Evolutionary conservation across 2,888 invertebrate species (phyloP), one percentile per base, ranked within the genome.

Genomic region (Cryptops parisi): DNA sequence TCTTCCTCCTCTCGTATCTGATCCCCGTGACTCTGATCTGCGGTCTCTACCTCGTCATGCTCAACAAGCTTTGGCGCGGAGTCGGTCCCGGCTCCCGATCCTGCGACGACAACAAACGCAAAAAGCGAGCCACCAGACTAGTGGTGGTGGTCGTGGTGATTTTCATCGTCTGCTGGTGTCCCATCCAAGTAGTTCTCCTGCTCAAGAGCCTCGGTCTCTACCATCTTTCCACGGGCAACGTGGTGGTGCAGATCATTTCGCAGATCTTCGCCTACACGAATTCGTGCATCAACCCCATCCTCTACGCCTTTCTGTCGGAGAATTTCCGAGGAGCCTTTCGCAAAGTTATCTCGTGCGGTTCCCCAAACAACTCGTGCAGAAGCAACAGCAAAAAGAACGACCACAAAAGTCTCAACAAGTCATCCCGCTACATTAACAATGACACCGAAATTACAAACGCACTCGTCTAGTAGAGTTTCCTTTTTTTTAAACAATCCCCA

Each of bases 101-200:
- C 56, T 84, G 84, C 24, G 84, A 82, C 2, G 88, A 89, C 67
- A 78, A 84, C 57, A 77, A 86, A 59, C 85, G 87, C 57, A 86
- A 87, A 71, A 81, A 83, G 70, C 77, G 89, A 60, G 93, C 91
- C 33, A 94, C 93, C 4, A 76, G 88, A 58, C 82, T 94, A 81
- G 90, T 94, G 21, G 80, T 90, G 56, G 82, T 89, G 51, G 88
- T 91, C 51, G 88, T 91, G 1, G 80, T 87, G 50, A 88, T 88
- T 47, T 94, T 94, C 69, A 90, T 91, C 21, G 76, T 89, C 41
- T 90, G 91, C 72, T 93, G 93, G 93, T 80, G 85, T 63, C 94
- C 94, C 24, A 86, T 94, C 65, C 90, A 91, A 76, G 78, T 90
- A 55, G 83, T 86, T 58, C 74, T 86, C 59, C 77, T 86, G 53